Conservation (phyloP, 2,888 invertebrate genomes). For the Autographa gamma region DNA sequence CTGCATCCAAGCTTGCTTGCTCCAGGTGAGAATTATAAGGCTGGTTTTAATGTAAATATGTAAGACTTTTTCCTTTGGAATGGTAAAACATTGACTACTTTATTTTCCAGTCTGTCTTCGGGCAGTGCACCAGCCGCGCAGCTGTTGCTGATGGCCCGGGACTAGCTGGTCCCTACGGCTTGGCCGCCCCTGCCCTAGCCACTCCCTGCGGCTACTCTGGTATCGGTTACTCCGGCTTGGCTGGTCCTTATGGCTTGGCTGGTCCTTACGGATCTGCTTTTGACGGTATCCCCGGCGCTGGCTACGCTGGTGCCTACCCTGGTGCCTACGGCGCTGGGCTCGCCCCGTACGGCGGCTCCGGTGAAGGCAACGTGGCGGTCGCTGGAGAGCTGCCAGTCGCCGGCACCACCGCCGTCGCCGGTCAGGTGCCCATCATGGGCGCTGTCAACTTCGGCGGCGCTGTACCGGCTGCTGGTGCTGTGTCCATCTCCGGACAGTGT, state of each 20-base stretch:
- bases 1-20: conserved; percentile 44
- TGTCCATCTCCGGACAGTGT: conserved; percentile 23
- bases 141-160: conserved; percentile 7
- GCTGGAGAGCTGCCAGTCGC: conserved; percentile 54
- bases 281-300: conserved; percentile 15
- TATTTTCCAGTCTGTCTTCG: neutral
- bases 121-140: conserved; percentile 2
- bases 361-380: conserved; percentile 65
- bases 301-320: conserved; percentile 1
- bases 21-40: conserved; percentile 16
- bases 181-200: conserved; percentile 23
- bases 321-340: conserved; percentile 30
- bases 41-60: too few relatives aligned
- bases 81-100: neutral
- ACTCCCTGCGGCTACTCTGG: conserved; percentile 12
- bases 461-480: conserved; percentile 28
- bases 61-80: too few relatives aligned
- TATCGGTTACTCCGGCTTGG: conserved; percentile 7
- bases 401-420: conserved; percentile 29
- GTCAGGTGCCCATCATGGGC: conserved; percentile 62
- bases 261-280: conserved; percentile 8
- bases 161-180: conserved; percentile 18
- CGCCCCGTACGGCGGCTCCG: conserved; percentile 57
- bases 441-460: conserved; percentile 51
- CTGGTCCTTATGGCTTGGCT: conserved; percentile 5